A percentile compares a stretch with the other conserved stretches of the same genome.
Conservation (phyloP, 2,888 invertebrate species). For the Anoplius nigerrimus region DNA sequence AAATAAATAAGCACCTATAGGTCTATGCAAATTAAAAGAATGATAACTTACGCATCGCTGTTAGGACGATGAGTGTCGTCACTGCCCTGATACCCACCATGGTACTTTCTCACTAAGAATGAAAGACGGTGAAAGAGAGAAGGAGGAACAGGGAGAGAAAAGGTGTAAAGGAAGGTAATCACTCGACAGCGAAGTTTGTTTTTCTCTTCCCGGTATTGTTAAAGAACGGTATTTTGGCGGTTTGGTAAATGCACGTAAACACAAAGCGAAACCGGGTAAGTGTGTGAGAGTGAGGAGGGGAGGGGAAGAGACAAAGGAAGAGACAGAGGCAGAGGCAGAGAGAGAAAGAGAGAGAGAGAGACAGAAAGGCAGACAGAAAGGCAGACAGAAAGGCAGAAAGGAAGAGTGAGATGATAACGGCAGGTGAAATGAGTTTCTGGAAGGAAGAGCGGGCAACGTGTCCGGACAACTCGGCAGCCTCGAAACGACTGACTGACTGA, state of each 20-base stretch:
- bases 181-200: too few species aligned
- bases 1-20: too few species aligned
- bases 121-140: conserved; percentile 10
- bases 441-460: too few species aligned
- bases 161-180: too few species aligned
- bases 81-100: conserved; percentile 29
- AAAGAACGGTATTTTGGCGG: too few species aligned
- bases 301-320: too few species aligned
- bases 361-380: conserved; percentile 22
- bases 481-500: conserved; percentile 68
- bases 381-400: conserved; percentile 16
- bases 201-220: too few species aligned
- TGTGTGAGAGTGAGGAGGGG: conserved; percentile 1
- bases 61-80: conserved; percentile 23
- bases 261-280: neutral
- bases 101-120: conserved; percentile 17
- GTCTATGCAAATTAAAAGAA: neutral
- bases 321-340: too few species aligned
- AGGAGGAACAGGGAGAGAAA: neutral
- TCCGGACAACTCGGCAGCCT: conserved; percentile 68
- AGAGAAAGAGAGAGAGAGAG: conserved; percentile 14
- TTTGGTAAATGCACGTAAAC: too few species aligned
- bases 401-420: too few species aligned
- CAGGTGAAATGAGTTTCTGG: too few species aligned
- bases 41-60: conserved; percentile 47